Percentiles rank a stretch among this genome's conserved stretches.
Conservation (phyloP, 2,888 invertebrate genomes). For the Drosophila nr. fundita region DNA sequence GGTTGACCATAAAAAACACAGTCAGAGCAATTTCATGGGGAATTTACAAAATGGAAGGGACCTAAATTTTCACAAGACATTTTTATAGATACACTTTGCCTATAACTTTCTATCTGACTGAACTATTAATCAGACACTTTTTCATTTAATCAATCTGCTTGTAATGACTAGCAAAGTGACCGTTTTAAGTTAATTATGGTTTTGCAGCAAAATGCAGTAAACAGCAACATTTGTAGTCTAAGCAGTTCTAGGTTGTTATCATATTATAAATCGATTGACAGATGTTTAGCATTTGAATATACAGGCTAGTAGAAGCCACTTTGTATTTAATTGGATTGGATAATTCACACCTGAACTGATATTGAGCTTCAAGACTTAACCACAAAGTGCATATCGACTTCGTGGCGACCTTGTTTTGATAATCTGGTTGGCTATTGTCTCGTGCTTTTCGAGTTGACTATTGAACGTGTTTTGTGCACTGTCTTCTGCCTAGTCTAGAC, state of each 20-base stretch:
- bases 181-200: no score
- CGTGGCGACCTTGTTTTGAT: slow-evolving; percentile 39
- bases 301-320: not conserved
- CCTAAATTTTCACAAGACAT: not conserved
- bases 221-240: not conserved
- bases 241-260: not conserved
- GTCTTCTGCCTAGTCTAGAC: slow-evolving; percentile 6
- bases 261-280: slow-evolving; percentile 1
- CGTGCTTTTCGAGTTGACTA: slow-evolving; percentile 14
- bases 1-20: slow-evolving; percentile 28
- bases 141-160: not conserved
- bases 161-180: not conserved
- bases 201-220: no score
- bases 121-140: not conserved
- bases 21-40: slow-evolving; percentile 12
- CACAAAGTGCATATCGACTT: slow-evolving; percentile 50
- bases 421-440: slow-evolving; percentile 27
- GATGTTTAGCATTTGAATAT: slow-evolving; percentile 1
- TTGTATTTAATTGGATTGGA: not conserved
- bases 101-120: not conserved
- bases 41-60: slow-evolving; percentile 1
- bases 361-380: slow-evolving; percentile 24
- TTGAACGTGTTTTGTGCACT: slow-evolving; percentile 49
- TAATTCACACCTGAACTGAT: slow-evolving; percentile 26
- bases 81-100: not conserved